These are phyloP conservation scores for Pao palembangensis DNA, from an alignment of 2,113 vertebrate genomes.

Conservation along the genomic window DNA sequence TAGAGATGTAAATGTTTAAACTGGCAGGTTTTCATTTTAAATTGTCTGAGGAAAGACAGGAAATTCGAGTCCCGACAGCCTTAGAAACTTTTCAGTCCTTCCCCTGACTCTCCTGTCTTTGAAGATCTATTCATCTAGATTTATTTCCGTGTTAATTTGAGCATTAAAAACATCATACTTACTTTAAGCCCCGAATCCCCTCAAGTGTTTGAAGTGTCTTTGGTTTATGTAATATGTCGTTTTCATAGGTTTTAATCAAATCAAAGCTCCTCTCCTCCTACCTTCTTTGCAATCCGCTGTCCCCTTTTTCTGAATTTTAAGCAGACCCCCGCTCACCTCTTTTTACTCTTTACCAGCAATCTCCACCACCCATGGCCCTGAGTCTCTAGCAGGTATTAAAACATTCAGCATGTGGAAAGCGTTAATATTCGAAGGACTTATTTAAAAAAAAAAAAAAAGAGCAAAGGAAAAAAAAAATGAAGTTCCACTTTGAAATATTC, in stretches of 20 bases:
- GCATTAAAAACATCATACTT: slow-evolving; percentile 45
- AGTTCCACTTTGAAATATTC: slow-evolving; percentile 49
- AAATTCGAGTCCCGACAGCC: no score
- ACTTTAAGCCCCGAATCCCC: slow-evolving; percentile 42
- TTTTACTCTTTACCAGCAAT: slow-evolving; percentile 48
- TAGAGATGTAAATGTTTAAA: no score
- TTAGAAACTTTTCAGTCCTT: no score
- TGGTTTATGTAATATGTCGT: slow-evolving; percentile 48
- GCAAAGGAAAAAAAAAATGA: slow-evolving; percentile 10
- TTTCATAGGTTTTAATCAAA: slow-evolving; percentile 63
- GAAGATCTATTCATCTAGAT: slow-evolving; percentile 16
- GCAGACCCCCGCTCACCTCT: slow-evolving; percentile 47
- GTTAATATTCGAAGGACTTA: slow-evolving; percentile 73
- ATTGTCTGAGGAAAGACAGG: no score
- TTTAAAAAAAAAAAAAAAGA: slow-evolving; percentile 34
- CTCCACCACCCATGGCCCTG: slow-evolving; percentile 45
- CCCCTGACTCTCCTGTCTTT: no score
- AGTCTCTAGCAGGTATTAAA: slow-evolving; percentile 52
- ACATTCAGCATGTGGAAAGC: slow-evolving; percentile 51
- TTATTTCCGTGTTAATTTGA: slow-evolving; percentile 52
- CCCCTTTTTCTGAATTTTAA: slow-evolving; percentile 58
- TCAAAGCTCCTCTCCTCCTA: slow-evolving; percentile 45
- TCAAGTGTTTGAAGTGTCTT: slow-evolving; percentile 51
- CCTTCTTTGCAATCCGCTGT: slow-evolving; percentile 35
- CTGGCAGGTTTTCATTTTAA: no score